phyloP scores from a whole-genome alignment of 2,888 invertebrate species.

The Eupithecia abbreviata region DNA sequence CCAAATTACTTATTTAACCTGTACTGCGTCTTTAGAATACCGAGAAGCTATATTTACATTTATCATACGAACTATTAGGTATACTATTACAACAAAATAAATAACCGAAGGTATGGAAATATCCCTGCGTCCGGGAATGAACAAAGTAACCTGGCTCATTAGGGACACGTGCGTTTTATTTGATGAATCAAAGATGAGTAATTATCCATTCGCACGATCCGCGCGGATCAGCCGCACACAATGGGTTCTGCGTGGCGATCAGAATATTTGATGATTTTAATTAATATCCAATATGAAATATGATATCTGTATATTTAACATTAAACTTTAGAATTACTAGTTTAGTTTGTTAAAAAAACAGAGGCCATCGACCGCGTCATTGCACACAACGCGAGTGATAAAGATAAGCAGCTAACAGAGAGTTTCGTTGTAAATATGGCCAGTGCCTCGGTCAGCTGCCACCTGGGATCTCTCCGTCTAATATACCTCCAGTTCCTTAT shows the following conservation, averaged over 20 bases:
- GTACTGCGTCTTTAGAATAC: not conserved
- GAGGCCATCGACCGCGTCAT: not conserved
- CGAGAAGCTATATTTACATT: not conserved
- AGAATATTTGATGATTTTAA: constrained; percentile 6
- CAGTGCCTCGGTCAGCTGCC: not conserved
- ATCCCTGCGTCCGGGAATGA: not conserved
- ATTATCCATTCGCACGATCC: not conserved
- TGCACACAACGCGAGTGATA: not conserved
- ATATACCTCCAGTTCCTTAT: not conserved
- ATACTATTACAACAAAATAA: not conserved
- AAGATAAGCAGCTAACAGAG: not conserved
- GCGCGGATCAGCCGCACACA: not conserved
- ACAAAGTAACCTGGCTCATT: not conserved
- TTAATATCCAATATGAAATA: not conserved
- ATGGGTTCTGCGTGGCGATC: not conserved
- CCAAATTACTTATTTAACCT: not conserved
- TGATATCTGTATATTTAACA: not conserved
- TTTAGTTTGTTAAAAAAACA: not conserved
- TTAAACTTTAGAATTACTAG: not conserved
- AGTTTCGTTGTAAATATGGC: not conserved
- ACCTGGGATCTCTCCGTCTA: not conserved
- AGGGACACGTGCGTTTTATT: not conserved
- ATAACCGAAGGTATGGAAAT: not conserved
- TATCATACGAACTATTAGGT: not conserved
- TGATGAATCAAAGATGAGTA: not conserved